phyloP scores from a whole-genome alignment of 2,113 vertebrate species.

The Osmerus mordax region DNA sequence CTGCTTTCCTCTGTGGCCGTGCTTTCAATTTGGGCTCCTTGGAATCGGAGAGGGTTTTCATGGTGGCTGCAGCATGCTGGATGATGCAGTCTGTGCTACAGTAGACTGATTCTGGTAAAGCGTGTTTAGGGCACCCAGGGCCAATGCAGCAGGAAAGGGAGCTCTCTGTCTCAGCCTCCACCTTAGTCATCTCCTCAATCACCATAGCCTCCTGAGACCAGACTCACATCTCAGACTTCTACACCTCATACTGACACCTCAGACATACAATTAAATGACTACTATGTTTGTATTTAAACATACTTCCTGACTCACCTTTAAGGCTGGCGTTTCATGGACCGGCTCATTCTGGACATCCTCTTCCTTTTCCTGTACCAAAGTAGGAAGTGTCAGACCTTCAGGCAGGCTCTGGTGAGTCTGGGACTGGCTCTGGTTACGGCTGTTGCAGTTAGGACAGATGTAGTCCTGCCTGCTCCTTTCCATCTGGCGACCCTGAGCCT shows the following conservation, averaged over 20 bases:
- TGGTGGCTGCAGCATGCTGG: constrained; percentile 86
- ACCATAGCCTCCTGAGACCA: constrained; percentile 62
- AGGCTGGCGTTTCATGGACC: constrained; percentile 78
- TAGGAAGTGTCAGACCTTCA: constrained; percentile 67
- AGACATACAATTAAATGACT: not conserved
- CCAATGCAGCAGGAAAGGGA: constrained; percentile 82
- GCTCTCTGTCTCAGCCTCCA: constrained; percentile 57
- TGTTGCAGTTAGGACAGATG: constrained; percentile 83
- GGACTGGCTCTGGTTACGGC: constrained; percentile 67
- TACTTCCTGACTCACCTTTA: constrained; percentile 73
- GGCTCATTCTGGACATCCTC: constrained; percentile 59
- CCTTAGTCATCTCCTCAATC: constrained; percentile 2
- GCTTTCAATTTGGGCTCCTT: constrained; percentile 75
- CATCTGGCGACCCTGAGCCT: constrained; percentile 75
- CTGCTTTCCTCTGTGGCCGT: constrained; percentile 67
- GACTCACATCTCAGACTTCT: constrained; percentile 43
- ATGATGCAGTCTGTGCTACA: constrained; percentile 94
- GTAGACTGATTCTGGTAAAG: constrained; percentile 89
- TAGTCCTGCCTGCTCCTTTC: constrained; percentile 84
- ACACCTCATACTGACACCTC: not conserved
- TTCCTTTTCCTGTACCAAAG: constrained; percentile 34
- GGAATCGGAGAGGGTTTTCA: constrained; percentile 81
- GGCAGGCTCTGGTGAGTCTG: constrained; percentile 36
- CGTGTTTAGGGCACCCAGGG: constrained; percentile 79
- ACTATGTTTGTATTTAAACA: constrained; percentile 77